Evolutionary conservation across 2,888 invertebrate species (phyloP).

Genomic region (Ectemnius continuus): DNA sequence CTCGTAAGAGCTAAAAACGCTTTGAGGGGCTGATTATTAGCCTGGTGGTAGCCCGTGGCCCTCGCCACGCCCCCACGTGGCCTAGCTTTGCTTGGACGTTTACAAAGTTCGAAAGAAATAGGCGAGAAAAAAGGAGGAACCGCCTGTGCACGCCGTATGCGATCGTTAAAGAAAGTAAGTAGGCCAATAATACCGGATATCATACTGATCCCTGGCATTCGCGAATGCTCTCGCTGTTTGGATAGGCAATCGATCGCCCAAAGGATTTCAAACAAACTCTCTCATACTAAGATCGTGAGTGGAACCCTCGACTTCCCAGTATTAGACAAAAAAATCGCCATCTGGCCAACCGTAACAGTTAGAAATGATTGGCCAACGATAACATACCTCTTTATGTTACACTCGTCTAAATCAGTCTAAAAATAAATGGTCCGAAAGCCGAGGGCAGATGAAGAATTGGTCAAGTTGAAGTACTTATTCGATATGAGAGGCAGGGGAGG

Average conservation of each 20-base stretch:
- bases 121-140: slow-evolving; percentile 22
- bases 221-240: slow-evolving; percentile 45
- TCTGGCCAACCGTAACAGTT: background rate
- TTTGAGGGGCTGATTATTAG: too few species aligned
- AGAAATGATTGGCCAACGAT: slow-evolving; percentile 10
- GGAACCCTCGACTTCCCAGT: slow-evolving; percentile 28
- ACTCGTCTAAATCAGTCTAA: too few species aligned
- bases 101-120: slow-evolving; percentile 38
- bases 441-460: too few species aligned
- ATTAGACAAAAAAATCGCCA: slow-evolving; percentile 8
- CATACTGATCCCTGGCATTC: slow-evolving; percentile 56
- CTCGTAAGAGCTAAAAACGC: too few species aligned
- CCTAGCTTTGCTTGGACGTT: slow-evolving; percentile 35
- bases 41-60: too few species aligned
- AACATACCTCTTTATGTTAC: background rate
- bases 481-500: slow-evolving; percentile 16
- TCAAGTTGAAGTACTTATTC: too few species aligned
- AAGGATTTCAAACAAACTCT: slow-evolving; percentile 57
- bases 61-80: slow-evolving; percentile 34
- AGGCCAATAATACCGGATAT: slow-evolving; percentile 44
- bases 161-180: slow-evolving; percentile 41
- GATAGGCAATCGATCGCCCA: slow-evolving; percentile 49
- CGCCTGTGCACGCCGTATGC: slow-evolving; percentile 15
- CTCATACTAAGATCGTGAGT: slow-evolving; percentile 19
- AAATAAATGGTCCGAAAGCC: too few species aligned